Percentiles rank a stretch among this genome's conserved stretches.
phyloP scores from a whole-genome alignment of 2,888 invertebrate genomes.

The Seladonia tumulorum region DNA sequence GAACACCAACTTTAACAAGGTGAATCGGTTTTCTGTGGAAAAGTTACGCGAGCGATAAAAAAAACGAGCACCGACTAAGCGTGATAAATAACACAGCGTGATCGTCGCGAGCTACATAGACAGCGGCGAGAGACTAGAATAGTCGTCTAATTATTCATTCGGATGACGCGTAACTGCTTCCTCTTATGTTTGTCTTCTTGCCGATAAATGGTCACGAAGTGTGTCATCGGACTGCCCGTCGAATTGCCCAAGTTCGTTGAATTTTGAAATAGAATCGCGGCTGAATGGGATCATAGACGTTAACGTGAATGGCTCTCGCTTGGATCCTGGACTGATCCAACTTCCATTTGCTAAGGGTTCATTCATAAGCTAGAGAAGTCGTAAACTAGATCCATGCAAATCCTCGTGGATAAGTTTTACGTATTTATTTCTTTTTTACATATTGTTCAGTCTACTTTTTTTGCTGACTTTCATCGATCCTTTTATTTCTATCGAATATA shows the following conservation, averaged over 20 bases:
- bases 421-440: too few species aligned
- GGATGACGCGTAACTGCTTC: slow-evolving; percentile 46
- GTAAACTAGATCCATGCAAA: too few species aligned
- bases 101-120: not conserved
- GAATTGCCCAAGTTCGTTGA: not conserved
- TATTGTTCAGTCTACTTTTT: too few species aligned
- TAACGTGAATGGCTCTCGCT: not conserved
- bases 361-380: not conserved
- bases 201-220: slow-evolving; percentile 16
- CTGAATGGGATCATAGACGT: not conserved
- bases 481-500: too few species aligned
- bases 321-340: not conserved
- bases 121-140: slow-evolving; percentile 38
- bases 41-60: not conserved
- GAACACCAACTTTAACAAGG: not conserved
- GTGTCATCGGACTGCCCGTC: not conserved
- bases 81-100: slow-evolving; percentile 15
- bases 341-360: not conserved
- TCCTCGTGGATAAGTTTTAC: too few species aligned
- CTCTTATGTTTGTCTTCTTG: slow-evolving; percentile 21
- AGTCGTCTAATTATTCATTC: slow-evolving; percentile 60
- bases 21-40: not conserved
- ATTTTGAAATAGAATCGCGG: not conserved
- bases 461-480: too few species aligned
- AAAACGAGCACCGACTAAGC: not conserved